These are phyloP conservation scores for Pandion haliaetus DNA, from an alignment of 2,113 vertebrate species.

Conservation along the genomic window DNA sequence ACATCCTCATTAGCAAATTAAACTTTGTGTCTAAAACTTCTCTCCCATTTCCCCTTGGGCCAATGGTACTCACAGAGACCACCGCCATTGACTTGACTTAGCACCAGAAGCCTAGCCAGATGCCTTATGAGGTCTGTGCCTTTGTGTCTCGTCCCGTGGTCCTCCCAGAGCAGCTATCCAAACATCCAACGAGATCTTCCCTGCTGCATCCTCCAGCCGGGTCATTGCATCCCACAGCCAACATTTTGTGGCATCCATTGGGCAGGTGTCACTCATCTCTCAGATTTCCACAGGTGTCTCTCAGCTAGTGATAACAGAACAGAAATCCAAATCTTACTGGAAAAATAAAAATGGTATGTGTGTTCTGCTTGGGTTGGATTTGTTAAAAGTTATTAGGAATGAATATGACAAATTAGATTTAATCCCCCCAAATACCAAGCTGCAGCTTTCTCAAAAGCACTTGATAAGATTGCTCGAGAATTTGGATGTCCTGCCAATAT, in stretches of 20 bases:
- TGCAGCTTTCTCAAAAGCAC: background rate
- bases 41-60: background rate
- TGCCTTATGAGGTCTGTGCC: background rate
- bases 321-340: background rate
- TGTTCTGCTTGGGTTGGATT: background rate
- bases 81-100: too few species aligned
- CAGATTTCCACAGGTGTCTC: background rate
- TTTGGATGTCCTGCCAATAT: background rate
- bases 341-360: background rate
- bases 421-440: background rate
- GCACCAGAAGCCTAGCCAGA: background rate
- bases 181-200: background rate
- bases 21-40: background rate
- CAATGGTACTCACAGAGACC: background rate
- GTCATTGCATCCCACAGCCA: background rate
- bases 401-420: background rate
- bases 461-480: background rate
- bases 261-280: background rate
- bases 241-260: too few species aligned
- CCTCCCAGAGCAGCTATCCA: background rate
- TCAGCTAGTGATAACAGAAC: background rate
- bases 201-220: rapidly evolving
- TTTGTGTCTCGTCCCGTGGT: rapidly evolving
- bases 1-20: background rate
- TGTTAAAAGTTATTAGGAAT: background rate